Base-by-base conservation (phyloP, 92 coral and sea anemone species). In the Chrysogorgia sp. region DNA sequence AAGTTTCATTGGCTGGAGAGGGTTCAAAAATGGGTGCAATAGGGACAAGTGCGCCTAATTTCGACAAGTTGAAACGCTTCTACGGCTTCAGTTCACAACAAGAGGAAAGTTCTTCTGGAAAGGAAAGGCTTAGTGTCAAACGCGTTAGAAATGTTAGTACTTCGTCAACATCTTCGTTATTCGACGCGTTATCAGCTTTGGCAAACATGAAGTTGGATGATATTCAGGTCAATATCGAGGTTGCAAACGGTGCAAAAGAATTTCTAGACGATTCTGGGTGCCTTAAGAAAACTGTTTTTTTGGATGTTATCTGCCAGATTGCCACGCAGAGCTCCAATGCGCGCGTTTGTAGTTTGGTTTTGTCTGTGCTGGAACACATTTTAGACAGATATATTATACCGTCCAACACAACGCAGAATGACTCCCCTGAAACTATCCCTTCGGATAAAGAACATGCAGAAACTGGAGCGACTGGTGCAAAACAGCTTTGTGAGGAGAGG, bases 241-340 rank as follows among this genome's bases (percentile, higher is more conserved):
- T 89, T 58, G 96, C 91, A 7, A 72, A 72, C 0, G 99, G 99
- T 0, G 92, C 97, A 15, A 96, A 88, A 1, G 99, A 92, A 23
- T 87, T 92, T 87, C 85, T 96, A 64, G 92, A 96, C 5, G 78
- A 83, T 12, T 93, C 89, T 82, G 99, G 99, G 13, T 77, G 96
- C 30, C 82, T 96, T 22, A 96, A 96, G 53, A 80, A 85, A n/a
- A 67, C 87, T 30, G 93, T 91, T 29, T 83, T 96, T 45, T 63
- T 96, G 12, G 96, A 96, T 33, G 97, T 96, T 12, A 84, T 92
- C 1, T 83, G 90, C 57, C 90, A 86, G 49, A 87, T 91, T 35
- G 74, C 90, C 41, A 90, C 79, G 22, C 96, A 89, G 47, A 91
- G 90, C 62, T 91, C 92, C 9, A 83, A 90, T 35, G 88, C 96